These are phyloP conservation scores for Brienomyrus brachyistius DNA, from an alignment of 2,113 vertebrate species.

Conservation along the genomic window DNA sequence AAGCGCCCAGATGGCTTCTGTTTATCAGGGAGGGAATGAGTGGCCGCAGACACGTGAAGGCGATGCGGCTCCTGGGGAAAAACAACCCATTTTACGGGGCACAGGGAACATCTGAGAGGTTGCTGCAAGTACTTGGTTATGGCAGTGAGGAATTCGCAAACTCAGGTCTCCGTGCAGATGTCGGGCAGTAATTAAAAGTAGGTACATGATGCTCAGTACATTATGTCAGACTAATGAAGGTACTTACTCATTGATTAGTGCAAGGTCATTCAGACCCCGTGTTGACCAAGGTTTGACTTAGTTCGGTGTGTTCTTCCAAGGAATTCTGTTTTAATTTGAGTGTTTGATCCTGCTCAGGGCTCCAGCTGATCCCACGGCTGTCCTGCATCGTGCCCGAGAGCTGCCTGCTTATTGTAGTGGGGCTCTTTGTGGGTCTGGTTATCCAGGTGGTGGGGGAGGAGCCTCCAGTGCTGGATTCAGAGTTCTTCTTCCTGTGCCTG, in stretches of 20 bases:
- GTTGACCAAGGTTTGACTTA: neutral
- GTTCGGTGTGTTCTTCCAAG: neutral
- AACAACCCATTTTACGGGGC: neutral
- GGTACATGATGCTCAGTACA: neutral
- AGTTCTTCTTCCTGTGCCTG: constrained; percentile 86
- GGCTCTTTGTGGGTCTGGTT: constrained; percentile 84
- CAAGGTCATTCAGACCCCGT: neutral
- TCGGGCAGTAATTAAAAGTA: neutral
- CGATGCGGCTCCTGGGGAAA: neutral
- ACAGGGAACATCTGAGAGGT: neutral
- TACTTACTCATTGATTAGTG: neutral
- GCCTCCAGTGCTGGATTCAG: constrained; percentile 71
- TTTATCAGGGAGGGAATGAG: neutral
- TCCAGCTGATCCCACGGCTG: constrained; percentile 84
- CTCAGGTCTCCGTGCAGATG: neutral
- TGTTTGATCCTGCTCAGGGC: constrained; percentile 58
- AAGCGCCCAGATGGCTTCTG: neutral
- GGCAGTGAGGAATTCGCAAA: neutral
- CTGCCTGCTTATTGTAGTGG: constrained; percentile 91
- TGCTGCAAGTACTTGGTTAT: neutral
- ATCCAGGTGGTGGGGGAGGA: constrained; percentile 76
- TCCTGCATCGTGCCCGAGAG: constrained; percentile 88
- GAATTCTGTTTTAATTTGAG: neutral
- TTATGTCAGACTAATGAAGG: neutral
- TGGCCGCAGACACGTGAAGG: neutral